Conservation (phyloP, 2,797 vertebrate species). For the Catostomus latipinnis region DNA sequence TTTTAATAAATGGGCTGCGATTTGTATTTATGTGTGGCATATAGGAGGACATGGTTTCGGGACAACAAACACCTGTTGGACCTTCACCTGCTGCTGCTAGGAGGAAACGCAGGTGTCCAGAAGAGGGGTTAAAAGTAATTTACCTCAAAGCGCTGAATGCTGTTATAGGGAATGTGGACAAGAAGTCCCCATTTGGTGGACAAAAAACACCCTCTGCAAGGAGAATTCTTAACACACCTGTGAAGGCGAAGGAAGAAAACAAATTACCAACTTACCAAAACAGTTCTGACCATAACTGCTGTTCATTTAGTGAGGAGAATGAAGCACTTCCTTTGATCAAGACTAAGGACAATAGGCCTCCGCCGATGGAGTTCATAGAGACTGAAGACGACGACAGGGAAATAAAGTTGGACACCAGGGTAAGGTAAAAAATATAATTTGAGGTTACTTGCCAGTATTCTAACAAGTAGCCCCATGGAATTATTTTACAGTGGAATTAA, state of each 20-base stretch:
- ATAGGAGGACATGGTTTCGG: slow-evolving; percentile 19
- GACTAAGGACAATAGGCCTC: slow-evolving; percentile 24
- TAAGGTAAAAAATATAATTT: slow-evolving; percentile 47
- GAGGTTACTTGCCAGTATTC: neutral
- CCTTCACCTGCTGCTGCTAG: slow-evolving; percentile 46
- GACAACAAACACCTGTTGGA: neutral
- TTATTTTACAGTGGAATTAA: too few relatives aligned
- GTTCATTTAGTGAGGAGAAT: slow-evolving; percentile 6
- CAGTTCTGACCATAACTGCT: slow-evolving; percentile 26
- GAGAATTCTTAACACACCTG: neutral
- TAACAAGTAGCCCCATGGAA: too few relatives aligned
- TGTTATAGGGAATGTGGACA: slow-evolving; percentile 57
- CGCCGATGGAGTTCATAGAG: slow-evolving; percentile 39
- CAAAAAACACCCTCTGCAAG: neutral
- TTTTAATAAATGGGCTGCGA: too few relatives aligned
- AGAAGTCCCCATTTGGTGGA: neutral
- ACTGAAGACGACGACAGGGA: slow-evolving; percentile 18
- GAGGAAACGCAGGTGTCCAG: slow-evolving; percentile 67
- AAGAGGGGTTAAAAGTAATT: slow-evolving; percentile 72
- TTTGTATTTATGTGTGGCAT: slow-evolving; percentile 2
- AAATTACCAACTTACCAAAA: neutral
- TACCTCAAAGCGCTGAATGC: slow-evolving; percentile 70
- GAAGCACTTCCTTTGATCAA: neutral
- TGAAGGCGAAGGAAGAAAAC: neutral
- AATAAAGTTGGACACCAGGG: slow-evolving; percentile 47